Conservation (phyloP, 2,113 vertebrate species). For the Balaenoptera acutorostrata region DNA sequence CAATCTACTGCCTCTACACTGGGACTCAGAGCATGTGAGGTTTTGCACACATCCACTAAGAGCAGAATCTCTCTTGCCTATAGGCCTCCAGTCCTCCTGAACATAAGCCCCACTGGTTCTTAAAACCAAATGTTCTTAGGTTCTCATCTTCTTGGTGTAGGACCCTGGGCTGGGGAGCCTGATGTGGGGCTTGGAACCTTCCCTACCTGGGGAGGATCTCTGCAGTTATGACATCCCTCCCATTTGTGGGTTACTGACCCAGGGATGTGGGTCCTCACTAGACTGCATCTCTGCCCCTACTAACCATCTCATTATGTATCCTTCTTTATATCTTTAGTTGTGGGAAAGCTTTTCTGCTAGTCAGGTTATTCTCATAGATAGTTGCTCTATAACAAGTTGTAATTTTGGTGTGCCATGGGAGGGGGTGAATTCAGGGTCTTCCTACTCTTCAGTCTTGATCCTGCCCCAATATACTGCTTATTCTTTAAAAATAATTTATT, state of each 20-base stretch:
- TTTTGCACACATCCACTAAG: neutral
- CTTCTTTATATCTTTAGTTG: neutral
- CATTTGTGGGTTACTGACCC: neutral
- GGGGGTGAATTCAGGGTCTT: neutral
- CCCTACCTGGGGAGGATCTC: neutral
- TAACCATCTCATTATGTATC: neutral
- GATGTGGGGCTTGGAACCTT: neutral
- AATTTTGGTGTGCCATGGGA: neutral
- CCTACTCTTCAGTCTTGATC: neutral
- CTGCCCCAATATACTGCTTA: neutral
- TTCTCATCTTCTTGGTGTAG: neutral
- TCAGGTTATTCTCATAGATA: neutral
- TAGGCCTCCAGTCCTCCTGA: neutral
- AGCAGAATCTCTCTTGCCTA: neutral
- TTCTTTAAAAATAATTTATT: neutral
- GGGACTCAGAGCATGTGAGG: neutral
- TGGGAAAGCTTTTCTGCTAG: neutral
- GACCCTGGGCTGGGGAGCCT: neutral
- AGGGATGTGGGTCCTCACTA: neutral
- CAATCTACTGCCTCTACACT: neutral
- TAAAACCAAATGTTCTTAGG: neutral
- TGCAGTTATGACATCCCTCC: neutral
- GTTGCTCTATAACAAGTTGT: neutral
- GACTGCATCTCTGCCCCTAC: neutral
- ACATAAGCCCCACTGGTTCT: neutral